Conservation (phyloP, 2,888 invertebrate genomes). For the Ceramica pisi region DNA sequence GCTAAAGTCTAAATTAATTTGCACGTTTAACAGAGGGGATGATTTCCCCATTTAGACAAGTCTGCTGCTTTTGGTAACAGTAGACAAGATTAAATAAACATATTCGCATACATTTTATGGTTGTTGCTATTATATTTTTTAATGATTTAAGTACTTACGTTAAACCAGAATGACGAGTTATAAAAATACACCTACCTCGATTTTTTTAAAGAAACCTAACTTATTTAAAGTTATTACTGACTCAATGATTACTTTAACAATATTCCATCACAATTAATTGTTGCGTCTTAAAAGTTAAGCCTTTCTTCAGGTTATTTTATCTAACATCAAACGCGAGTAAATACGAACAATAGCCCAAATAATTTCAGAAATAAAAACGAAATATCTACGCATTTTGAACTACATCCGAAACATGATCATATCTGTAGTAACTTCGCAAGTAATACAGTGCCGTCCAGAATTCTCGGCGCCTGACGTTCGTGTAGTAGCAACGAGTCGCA, state of each 20-base stretch:
- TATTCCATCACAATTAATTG: not conserved
- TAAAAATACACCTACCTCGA: not conserved
- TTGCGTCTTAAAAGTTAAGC: not conserved
- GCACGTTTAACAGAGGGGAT: slow-evolving; percentile 71
- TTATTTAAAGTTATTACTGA: not conserved
- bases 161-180: no score
- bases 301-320: not conserved
- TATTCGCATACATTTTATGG: slow-evolving; percentile 67
- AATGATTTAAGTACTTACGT: no score
- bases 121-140: slow-evolving; percentile 12
- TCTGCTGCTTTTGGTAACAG: slow-evolving; percentile 70
- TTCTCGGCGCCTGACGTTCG: slow-evolving; percentile 70
- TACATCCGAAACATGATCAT: slow-evolving; percentile 5
- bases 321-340: not conserved
- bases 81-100: slow-evolving; percentile 80
- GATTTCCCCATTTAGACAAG: slow-evolving; percentile 76
- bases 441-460: slow-evolving; percentile 13
- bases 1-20: slow-evolving; percentile 15
- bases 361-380: not conserved
- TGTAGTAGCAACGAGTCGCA: slow-evolving; percentile 72
- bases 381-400: not conserved
- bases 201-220: not conserved
- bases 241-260: not conserved
- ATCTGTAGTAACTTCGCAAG: slow-evolving; percentile 2
- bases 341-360: not conserved